Evolutionary conservation across 2,797 vertebrate genomes (phyloP).

Genomic region (Enteromius trimaculatus): DNA sequence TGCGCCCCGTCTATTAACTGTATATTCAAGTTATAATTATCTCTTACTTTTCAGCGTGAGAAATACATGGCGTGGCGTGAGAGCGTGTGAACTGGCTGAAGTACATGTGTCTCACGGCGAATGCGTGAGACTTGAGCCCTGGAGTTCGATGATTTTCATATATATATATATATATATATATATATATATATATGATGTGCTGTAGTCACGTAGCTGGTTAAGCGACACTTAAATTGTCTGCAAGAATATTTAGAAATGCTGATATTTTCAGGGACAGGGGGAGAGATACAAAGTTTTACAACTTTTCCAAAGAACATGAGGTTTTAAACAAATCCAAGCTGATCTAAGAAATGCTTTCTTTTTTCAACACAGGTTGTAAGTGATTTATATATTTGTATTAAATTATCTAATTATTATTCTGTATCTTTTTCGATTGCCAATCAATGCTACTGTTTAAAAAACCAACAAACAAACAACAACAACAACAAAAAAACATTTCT

Average conservation of each 20-base stretch:
- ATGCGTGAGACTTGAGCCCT: too few species aligned
- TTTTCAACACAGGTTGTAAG: background rate
- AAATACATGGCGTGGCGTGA: too few species aligned
- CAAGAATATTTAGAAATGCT: background rate
- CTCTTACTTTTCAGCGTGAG: too few species aligned
- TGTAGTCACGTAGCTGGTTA: background rate
- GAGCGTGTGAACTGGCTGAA: too few species aligned
- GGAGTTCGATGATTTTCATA: too few species aligned
- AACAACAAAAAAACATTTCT: background rate
- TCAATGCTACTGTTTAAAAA: background rate
- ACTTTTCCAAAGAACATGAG: background rate
- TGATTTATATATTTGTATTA: background rate
- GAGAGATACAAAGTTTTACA: background rate
- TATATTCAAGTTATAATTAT: too few species aligned
- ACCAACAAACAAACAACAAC: too few species aligned
- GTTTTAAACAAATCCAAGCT: background rate
- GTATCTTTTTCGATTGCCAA: background rate
- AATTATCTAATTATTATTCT: background rate
- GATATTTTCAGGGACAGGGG: background rate
- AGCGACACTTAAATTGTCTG: background rate
- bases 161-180: too few species aligned
- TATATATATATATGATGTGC: background rate
- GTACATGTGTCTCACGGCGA: too few species aligned
- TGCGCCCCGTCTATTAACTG: too few species aligned
- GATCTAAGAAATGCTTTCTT: background rate